Conservation (phyloP, 1,140 invertebrate genomes). For the Phortica variegata region DNA sequence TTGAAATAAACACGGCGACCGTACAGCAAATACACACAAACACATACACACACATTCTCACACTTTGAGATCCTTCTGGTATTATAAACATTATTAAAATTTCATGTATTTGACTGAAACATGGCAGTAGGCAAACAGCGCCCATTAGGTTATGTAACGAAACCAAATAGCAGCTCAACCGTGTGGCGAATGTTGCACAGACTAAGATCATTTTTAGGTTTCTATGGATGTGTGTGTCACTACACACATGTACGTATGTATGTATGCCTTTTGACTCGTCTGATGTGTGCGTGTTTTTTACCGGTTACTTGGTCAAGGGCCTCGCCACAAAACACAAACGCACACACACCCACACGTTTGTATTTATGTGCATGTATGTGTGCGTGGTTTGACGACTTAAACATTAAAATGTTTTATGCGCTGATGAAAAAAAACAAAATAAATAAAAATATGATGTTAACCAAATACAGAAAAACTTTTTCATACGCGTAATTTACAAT, state of each 20-base stretch:
- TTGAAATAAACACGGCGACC: conserved; percentile 23
- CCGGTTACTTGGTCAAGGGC: conserved; percentile 54
- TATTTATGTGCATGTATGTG: conserved; percentile 7
- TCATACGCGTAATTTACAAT: conserved; percentile 24
- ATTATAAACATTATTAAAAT: conserved; percentile 56
- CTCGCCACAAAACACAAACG: conserved; percentile 23
- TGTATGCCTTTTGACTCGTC: too few species aligned
- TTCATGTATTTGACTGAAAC: conserved; percentile 38
- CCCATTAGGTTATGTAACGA: conserved; percentile 48
- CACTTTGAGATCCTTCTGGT: conserved; percentile 46
- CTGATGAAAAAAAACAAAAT: conserved; percentile 40
- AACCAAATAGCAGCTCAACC: conserved; percentile 23
- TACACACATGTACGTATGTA: too few species aligned
- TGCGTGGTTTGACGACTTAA: too few species aligned
- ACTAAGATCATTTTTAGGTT: too few species aligned
- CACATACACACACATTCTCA: background rate
- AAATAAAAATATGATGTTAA: conserved; percentile 53
- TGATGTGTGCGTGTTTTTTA: conserved; percentile 9
- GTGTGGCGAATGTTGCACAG: too few species aligned
- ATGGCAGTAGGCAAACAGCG: conserved; percentile 6
- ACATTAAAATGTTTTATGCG: conserved; percentile 40
- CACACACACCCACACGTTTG: conserved; percentile 7
- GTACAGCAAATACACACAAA: conserved; percentile 9
- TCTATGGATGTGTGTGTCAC: too few species aligned
- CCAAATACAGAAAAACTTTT: too few species aligned